Evolutionary conservation across 2,113 vertebrate species (phyloP), one percentile per base, ranked within the genome.

Genomic region (Laticauda laticaudata): DNA sequence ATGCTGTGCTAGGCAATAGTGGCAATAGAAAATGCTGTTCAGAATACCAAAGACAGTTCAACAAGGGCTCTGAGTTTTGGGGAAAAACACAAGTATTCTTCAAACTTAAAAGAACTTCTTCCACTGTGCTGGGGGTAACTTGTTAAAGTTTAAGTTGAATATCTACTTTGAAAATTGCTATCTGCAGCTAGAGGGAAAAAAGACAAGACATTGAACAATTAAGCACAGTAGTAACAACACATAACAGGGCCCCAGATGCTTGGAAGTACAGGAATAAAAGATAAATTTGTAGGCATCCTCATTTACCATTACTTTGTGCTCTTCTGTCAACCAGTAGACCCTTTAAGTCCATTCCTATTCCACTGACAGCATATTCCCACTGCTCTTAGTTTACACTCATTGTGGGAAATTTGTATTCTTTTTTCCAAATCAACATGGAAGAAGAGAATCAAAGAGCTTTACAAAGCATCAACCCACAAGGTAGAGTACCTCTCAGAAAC

Each of bases 1-100:
- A 97, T 95, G 97, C 96, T 96, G 96, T 95, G 94, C 86, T 26
- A 24, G 56, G 56, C 55, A 55, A 55, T 55, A 20, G 55, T 55
- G 55, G 55, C 21, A 59, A 87, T n/a, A 53, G 94, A 93, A 92
- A 64, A n/a, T 26, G 6, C 24, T 64, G 11, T 20, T 91, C 39
- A n/a, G 45, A 29, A 87, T 45, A 59, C n/a, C n/a, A 92, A 87
- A 54, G 26, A n/a, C 20, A 87, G 39, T 23, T 29, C 54, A 59
- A 39, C 57, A 87, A 3, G 43, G 26, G 54, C 54, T 91, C 39
- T 59, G 45, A 55, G 14, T 29, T 48, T 88, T 2, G 59, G 5
- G 4, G 4, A 0, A 8, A 29, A 69, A 11, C 86, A 75, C 86
- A 75, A 88, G 87, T 55, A 45, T 12, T 48, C 24, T 11, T 29